Evolutionary conservation across 2,797 vertebrate genomes (phyloP), one percentile per base, ranked within the genome.

Genomic region (Erpetoichthys calabaricus): DNA sequence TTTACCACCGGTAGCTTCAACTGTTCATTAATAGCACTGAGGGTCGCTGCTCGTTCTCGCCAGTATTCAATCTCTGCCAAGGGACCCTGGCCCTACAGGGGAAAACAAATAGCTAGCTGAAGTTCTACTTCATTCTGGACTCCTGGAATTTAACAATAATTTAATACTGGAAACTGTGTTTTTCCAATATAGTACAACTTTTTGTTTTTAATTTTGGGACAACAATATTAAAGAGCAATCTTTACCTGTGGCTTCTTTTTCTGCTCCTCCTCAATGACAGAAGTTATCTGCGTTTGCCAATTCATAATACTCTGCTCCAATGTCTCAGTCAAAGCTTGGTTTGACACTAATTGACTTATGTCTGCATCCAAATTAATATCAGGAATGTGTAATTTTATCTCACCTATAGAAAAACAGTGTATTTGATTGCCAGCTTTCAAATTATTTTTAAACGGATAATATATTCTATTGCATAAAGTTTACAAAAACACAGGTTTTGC

Each of bases 1-100:
- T 71, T 81, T 49, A 93, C 82, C 2, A 67, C 7, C 0, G 90
- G 86, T 25, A 86, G 75, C 60, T 87, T 86, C 1, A 89, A 80
- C 61, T 97, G 89, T 49, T 91, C 87, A 0, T 62, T 72, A 55
- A 98, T 78, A 4, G 84, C 80, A 5, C 78, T 85, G 45, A 98
- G 67, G 7, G 78, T 70, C 5, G 82, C 76, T 0, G 75, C 75
- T 44, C 86, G 85, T 59, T 92, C 89, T 58, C 80, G 72, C 96
- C 96, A 99, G 60, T 91, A 81, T 42, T 83, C 77, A 7, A 97
- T 74, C 71, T 97, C 93, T 0, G 89, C 87, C 70, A 98, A 66
- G 1, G 93, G 92, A 25, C 89, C 75, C 0, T 84, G 72, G 4
- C 69, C 86, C 95, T 91, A 78, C 43, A 56, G 4, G 60, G 42